Base-by-base conservation (phyloP, 2,888 invertebrate species). In the Sphaeridia pumilis region DNA sequence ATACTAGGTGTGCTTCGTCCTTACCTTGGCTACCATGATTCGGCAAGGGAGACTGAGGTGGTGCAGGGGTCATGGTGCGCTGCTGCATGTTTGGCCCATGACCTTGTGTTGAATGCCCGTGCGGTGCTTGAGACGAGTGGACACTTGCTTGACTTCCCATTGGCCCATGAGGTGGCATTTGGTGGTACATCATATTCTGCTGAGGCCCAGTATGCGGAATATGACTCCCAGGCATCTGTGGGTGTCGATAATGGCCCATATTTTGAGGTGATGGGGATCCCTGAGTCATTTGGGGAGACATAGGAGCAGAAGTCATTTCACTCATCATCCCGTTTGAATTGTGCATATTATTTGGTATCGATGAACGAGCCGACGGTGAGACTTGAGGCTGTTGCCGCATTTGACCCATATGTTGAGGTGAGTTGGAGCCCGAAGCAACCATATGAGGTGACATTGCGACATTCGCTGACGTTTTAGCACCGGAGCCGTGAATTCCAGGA, bases 211-310 rank as follows among this genome's bases (percentile, higher is more conserved):
- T 65, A 21, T 68, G 64, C 21, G 61, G 66, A 14, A 67, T 63
- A 57, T 56, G 72, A 51, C 56, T 72, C 52, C 65, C 61, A 71
- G 76, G 63, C 71, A 74, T 71, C 46, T 65, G 59, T 71, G 74
- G 71, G 47, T 65, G 58, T 35, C 58, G 63, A 55, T 59, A 63
- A 57, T 55, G 68, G 55, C 54, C 64, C 65, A 64, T 46, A 42
- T 58, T 58, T 43, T 60, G 64, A 1, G 64, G 64, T n/a, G 63
- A 63, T 57, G 60, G 56, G 25, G 58, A 50, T 69, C 76, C 72
- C 69, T 76, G 68, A 67, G 77, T 68, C 3, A 59, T 56, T 35
- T 72, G 71, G 58, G 61, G 63, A 45, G 56, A 63, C 64, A 57
- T 67, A 55, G 60, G 66, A 64, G 64, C 65, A 60, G 48, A 61